Evolutionary conservation across 2,888 invertebrate genomes (phyloP).

Genomic region (Synergus laeviventris): DNA sequence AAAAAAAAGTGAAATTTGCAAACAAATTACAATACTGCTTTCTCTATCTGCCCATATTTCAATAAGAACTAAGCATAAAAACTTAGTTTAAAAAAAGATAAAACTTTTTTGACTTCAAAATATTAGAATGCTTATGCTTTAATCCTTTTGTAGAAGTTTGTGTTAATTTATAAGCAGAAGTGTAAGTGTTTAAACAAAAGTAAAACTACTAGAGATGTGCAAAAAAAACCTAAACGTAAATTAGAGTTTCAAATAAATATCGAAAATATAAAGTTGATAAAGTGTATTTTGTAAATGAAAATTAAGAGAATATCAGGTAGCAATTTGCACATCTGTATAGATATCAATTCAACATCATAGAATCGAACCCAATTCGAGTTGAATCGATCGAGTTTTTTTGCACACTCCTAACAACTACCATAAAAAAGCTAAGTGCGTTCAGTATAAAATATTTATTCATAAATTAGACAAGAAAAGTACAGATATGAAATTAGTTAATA

Average conservation of each 20-base stretch:
- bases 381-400: not conserved
- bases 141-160: not conserved
- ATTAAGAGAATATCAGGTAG: not conserved
- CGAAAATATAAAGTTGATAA: not conserved
- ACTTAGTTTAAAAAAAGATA: not conserved
- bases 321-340: not conserved
- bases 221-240: not conserved
- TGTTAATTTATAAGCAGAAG: not conserved
- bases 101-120: not conserved
- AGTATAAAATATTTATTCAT: conserved; percentile 67
- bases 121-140: not conserved
- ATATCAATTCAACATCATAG: not conserved
- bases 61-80: not conserved
- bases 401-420: not conserved
- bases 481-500: conserved; percentile 9
- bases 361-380: not conserved
- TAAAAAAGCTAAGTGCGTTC: conserved; percentile 66
- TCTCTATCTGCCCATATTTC: not conserved
- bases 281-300: not conserved
- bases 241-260: too few species aligned
- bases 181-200: not conserved
- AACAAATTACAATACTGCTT: not conserved
- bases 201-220: not conserved
- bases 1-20: too few species aligned
- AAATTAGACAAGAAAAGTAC: conserved; percentile 52